Evolutionary conservation across 2,113 vertebrate genomes (phyloP), one percentile per base, ranked within the genome.

Genomic region (Pardalotus punctatus): DNA sequence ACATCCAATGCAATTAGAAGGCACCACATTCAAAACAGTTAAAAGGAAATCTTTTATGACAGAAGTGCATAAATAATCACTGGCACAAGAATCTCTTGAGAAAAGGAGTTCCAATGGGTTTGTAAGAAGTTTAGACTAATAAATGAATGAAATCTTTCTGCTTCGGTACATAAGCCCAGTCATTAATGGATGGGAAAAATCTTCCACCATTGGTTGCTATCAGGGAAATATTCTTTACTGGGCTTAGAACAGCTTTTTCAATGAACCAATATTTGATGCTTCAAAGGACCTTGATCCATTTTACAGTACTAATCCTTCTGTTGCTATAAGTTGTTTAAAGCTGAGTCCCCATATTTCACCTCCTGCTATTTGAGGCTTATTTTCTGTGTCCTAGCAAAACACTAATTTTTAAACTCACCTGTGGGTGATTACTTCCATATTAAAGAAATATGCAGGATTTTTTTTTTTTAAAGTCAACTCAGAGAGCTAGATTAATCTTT

Each of bases 371-470:
- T 51, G 35, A 74, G 14, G 0, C 0, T 45, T 90, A 81, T 91
- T 94, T 94, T 73, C 47, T 79, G 13, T 81, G 61, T n/a, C 33
- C 65, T 86, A 90, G 82, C 35, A 60, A 84, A 95, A 79, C 54
- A 57, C 85, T 64, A 10, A 78, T 91, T 96, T 97, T 97, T 93
- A 91, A 74, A 77, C 85, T 95, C 56, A 65, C 51, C 91, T 96
- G 83, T 61, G 93, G 85, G 77, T 96, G 73, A 96, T 80, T 95
- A 93, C 87, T 71, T 83, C 38, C 18, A 62, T 64, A 94, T 93
- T 87, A 95, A 86, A 92, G 73, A 43, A 71, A n/a, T 60, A 50
- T 4, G 15, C 67, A 62, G 42, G n/a, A n/a, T n/a, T n/a, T 84
- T 89, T 60, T 81, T 93, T 56, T 71, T 38, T 40, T 88, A 95